Conservation (phyloP, 1,140 invertebrate genomes). For the Pseudomyrmex cubaensis region DNA sequence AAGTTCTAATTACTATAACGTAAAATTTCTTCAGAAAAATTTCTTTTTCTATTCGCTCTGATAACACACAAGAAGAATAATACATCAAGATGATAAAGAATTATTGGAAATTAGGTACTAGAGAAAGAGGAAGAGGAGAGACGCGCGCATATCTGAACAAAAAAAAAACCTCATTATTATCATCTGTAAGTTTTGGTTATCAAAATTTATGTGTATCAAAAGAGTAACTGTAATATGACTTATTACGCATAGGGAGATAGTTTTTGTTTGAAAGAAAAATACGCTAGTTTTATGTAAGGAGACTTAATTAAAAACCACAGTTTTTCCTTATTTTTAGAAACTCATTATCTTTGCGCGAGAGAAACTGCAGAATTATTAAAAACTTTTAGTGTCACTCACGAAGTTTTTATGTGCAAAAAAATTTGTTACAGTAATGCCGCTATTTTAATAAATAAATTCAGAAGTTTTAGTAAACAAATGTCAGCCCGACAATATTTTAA, state of each 20-base stretch:
- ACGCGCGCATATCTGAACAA: not conserved
- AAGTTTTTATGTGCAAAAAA: not conserved
- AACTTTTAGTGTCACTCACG: not conserved
- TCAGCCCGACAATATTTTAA: not conserved
- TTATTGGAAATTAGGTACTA: constrained; percentile 4
- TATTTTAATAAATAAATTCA: not conserved
- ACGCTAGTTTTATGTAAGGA: constrained; percentile 32
- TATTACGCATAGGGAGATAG: not conserved
- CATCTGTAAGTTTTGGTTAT: not conserved
- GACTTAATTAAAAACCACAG: constrained; percentile 43
- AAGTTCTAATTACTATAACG: too few species aligned
- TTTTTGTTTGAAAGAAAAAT: constrained; percentile 1
- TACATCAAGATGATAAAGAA: not conserved
- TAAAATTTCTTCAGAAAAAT: not conserved
- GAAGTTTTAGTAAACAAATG: not conserved
- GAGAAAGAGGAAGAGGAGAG: too few species aligned
- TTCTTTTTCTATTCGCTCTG: not conserved
- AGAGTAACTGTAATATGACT: not conserved
- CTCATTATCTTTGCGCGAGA: constrained; percentile 18
- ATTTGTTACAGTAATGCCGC: constrained; percentile 7
- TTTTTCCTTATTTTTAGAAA: constrained; percentile 5
- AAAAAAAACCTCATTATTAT: not conserved
- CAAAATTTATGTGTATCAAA: not conserved
- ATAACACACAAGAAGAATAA: not conserved
- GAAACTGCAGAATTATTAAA: constrained; percentile 1